A percentile compares a stretch with the other conserved stretches of the same genome.
Evolutionary conservation across 2,113 vertebrate genomes (phyloP).

Genomic region (Brachyhypopomus gauderio): DNA sequence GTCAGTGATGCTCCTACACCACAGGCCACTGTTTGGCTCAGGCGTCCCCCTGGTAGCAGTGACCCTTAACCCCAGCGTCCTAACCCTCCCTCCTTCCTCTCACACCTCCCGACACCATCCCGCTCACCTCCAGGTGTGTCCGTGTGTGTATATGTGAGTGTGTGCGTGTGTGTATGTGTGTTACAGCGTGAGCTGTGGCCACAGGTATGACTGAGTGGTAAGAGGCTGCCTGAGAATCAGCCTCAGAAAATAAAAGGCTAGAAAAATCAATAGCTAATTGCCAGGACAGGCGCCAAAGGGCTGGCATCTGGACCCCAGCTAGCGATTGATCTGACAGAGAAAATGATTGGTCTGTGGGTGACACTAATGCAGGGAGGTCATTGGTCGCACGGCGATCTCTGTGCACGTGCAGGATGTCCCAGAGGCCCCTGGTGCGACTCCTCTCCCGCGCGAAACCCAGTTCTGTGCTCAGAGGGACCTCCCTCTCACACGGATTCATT

Average conservation of each 20-base stretch:
- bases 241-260: conserved; percentile 53
- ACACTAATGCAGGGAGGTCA: conserved; percentile 71
- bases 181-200: conserved; percentile 18
- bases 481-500: conserved; percentile 72
- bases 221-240: conserved; percentile 5
- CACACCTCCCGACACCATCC: conserved; percentile 39
- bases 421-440: conserved; percentile 15
- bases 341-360: conserved; percentile 64
- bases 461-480: conserved; percentile 57
- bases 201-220: conserved; percentile 36
- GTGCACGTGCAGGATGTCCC: conserved; percentile 65
- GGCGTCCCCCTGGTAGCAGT: conserved; percentile 25
- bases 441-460: conserved; percentile 47
- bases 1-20: not conserved
- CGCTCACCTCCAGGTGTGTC: conserved; percentile 20
- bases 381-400: conserved; percentile 70
- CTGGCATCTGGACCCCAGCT: conserved; percentile 48
- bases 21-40: conserved; percentile 7
- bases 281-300: conserved; percentile 33
- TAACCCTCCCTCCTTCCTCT: conserved; percentile 20
- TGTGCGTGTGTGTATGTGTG: not conserved
- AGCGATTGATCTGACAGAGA: conserved; percentile 62
- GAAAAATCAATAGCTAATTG: conserved; percentile 63
- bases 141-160: not conserved
- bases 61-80: conserved; percentile 30